Base-by-base conservation (phyloP, 2,113 vertebrate species). In the Brachypteracias leptosomus region DNA sequence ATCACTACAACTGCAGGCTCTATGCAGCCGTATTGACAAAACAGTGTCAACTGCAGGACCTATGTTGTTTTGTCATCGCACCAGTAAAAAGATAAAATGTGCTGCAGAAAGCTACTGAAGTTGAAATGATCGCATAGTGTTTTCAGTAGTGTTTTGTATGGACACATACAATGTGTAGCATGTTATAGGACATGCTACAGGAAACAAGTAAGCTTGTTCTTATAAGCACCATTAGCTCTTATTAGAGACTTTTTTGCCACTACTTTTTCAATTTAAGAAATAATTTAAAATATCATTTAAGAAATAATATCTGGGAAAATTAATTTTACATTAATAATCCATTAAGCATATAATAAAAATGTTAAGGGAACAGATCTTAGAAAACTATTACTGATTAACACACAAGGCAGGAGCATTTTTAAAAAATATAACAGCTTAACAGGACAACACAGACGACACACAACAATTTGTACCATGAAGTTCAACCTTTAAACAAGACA, bases 401-500 rank as follows among this genome's bases (percentile, higher is more conserved):
- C 14, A 20, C 10, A 81, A 72, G 2, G 7, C 35, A 83, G 17
- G 73, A 16, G 3, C 3, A 35, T 29, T 73, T 85, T 55, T 51
- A 40, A n/a, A 54, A 71, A 70, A 7, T 1, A 1, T 2, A 82
- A 7, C 20, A 67, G 22, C 21, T 63, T 36, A 55, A 73, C 7
- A 66, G 77, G 29, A 58, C 25, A 21, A 90, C 21, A 91, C n/a
- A 81, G n/a, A 81, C 24, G 63, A 90, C 80, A 95, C 36, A 19
- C 5, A 95, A 79, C n/a, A 88, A 94, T 58, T 94, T 97, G 89
- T 80, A 96, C 63, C 89, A 97, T 76, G 96, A 98, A 95, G 75
- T 93, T 96, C 93, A 96, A 99, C 99, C 99, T 99, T 99, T 99
- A 97, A 99, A 99, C 93, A 99, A 94, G 79, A 99, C 99, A 66